phyloP scores from a whole-genome alignment of 2,888 invertebrate genomes.

The Ormyrus pomaceus region DNA sequence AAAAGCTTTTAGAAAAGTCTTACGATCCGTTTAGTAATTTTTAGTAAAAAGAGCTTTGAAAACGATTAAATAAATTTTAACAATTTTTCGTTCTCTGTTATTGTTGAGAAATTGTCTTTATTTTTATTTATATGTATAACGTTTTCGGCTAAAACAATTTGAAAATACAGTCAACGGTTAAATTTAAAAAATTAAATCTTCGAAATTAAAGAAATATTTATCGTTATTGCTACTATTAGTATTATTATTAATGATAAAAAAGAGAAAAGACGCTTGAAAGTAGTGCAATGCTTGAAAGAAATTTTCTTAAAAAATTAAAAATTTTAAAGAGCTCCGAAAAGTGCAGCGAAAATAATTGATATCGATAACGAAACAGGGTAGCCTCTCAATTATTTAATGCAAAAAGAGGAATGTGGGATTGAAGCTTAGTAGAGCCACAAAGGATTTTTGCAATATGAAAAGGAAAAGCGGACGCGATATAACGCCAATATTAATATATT shows the following conservation, averaged over 20 bases:
- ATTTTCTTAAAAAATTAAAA: conserved; percentile 12
- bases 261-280: conserved; percentile 23
- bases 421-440: conserved; percentile 4
- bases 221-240: conserved; percentile 26
- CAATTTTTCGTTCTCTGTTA: conserved; percentile 10
- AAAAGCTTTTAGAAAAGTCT: conserved; percentile 6
- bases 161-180: conserved; percentile 22
- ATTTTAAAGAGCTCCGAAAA: conserved; percentile 36
- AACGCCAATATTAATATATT: conserved; percentile 39
- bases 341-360: conserved; percentile 65
- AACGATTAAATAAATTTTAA: neutral
- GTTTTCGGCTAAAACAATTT: conserved; percentile 16
- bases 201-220: conserved; percentile 39
- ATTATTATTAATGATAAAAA: conserved; percentile 34
- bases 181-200: conserved; percentile 9
- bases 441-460: conserved; percentile 9
- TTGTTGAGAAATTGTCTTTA: conserved; percentile 29
- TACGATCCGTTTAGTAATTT: neutral
- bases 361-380: conserved; percentile 75
- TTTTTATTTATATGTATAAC: conserved; percentile 7
- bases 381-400: conserved; percentile 73
- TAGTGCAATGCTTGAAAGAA: conserved; percentile 3
- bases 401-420: conserved; percentile 56
- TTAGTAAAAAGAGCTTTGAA: conserved; percentile 37
- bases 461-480: conserved; percentile 52